Conservation (phyloP, 2,888 invertebrate genomes). For the Dynastes hyllus region DNA sequence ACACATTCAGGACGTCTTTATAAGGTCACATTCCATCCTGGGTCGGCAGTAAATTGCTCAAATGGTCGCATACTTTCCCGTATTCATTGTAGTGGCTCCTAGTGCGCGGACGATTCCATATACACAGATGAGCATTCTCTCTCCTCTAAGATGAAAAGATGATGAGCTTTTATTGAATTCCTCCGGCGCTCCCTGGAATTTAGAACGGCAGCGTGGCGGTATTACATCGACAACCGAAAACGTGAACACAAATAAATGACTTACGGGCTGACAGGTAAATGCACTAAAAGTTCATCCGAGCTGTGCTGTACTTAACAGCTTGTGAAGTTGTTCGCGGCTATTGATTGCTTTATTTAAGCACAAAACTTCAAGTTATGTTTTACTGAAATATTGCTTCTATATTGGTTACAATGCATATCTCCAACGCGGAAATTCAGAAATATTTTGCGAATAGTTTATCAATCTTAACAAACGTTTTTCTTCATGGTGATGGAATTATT, state of each 20-base stretch:
- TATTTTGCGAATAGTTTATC: too few relatives aligned
- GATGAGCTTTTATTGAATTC: constrained; percentile 66
- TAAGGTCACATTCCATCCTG: constrained; percentile 52
- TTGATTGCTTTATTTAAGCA: neutral
- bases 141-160: constrained; percentile 42
- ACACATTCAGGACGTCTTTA: constrained; percentile 48
- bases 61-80: constrained; percentile 49
- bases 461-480: too few relatives aligned
- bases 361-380: neutral
- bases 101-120: constrained; percentile 57
- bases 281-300: constrained; percentile 38
- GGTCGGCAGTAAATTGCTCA: constrained; percentile 58
- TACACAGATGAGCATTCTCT: constrained; percentile 46
- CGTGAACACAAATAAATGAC: constrained; percentile 40
- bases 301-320: constrained; percentile 21
- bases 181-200: constrained; percentile 55
- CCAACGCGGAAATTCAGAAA: too few relatives aligned
- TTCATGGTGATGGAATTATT: too few relatives aligned
- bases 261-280: constrained; percentile 40
- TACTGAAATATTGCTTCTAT: too few relatives aligned
- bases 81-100: constrained; percentile 58
- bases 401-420: too few relatives aligned
- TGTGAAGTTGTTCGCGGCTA: neutral
- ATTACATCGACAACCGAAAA: constrained; percentile 26
- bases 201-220: constrained; percentile 9